These are phyloP conservation scores for Listronotus oregonensis DNA, from an alignment of 1,140 invertebrate species.

Conservation along the genomic window DNA sequence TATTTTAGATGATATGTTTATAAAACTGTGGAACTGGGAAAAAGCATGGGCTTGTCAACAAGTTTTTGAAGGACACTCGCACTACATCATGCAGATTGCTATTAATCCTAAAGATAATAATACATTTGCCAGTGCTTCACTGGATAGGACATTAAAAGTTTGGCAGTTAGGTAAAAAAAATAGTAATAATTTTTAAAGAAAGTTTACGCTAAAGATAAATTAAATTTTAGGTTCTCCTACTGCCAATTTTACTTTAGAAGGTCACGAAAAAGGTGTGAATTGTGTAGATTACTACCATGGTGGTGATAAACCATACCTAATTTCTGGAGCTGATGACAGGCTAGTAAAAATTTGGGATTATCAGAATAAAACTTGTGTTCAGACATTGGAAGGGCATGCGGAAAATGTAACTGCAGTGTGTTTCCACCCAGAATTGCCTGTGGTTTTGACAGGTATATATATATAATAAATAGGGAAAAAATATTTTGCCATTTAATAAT, in stretches of 20 bases:
- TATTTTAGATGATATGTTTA: conserved; percentile 93
- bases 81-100: conserved; percentile 99
- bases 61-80: conserved; percentile 97
- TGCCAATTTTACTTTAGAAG: conserved; percentile 98
- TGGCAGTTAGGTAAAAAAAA: conserved; percentile 46
- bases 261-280: conserved; percentile 98
- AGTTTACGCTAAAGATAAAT: too few species aligned
- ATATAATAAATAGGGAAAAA: conserved; percentile 67
- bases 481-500: too few species aligned
- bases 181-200: not conserved
- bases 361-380: conserved; percentile 99
- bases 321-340: conserved; percentile 97
- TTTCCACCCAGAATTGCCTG: conserved; percentile 98
- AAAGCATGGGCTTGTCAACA: conserved; percentile 97
- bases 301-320: conserved; percentile 98
- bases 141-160: conserved; percentile 96
- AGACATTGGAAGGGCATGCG: conserved; percentile 95
- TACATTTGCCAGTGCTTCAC: conserved; percentile 98
- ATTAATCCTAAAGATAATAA: conserved; percentile 99
- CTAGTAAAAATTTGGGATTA: conserved; percentile 99
- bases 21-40: conserved; percentile 99
- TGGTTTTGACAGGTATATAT: conserved; percentile 76
- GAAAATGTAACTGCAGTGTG: conserved; percentile 92
- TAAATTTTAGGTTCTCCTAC: conserved; percentile 76
- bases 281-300: conserved; percentile 99